Evolutionary conservation across 1,140 invertebrate species (phyloP).

Genomic region (Apis florea): DNA sequence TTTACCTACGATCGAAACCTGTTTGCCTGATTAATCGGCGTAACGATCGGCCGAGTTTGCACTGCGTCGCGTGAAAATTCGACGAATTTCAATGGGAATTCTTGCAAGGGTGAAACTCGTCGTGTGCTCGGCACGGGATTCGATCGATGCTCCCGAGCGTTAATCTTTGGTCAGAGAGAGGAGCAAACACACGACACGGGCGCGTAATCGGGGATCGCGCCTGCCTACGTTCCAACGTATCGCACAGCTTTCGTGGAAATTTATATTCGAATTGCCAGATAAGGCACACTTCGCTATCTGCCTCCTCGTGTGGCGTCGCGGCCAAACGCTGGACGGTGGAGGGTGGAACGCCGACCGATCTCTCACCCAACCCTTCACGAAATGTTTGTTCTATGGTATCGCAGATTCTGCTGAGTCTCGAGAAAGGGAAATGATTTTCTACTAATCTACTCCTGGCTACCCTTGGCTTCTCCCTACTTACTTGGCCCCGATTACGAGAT

Average conservation of each 20-base stretch:
- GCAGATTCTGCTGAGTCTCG: constrained; percentile 60
- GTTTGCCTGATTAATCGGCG: constrained; percentile 9
- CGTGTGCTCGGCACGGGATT: constrained; percentile 11
- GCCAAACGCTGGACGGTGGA: constrained; percentile 47
- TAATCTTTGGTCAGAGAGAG: constrained; percentile 64
- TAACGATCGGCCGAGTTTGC: neutral
- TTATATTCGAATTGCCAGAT: constrained; percentile 66
- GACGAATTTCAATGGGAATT: neutral
- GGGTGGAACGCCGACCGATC: constrained; percentile 15
- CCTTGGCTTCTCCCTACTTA: neutral
- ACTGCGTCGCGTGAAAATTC: neutral
- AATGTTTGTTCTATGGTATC: constrained; percentile 62
- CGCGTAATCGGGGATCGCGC: constrained; percentile 62
- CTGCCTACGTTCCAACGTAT: constrained; percentile 51
- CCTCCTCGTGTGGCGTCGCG: constrained; percentile 49
- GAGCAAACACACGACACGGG: constrained; percentile 58
- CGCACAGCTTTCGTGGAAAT: constrained; percentile 59
- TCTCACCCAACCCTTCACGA: constrained; percentile 20
- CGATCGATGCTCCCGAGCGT: constrained; percentile 44
- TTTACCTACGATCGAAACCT: constrained; percentile 17
- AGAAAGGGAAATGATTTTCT: constrained; percentile 60
- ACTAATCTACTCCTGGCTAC: constrained; percentile 49
- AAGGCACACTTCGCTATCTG: constrained; percentile 64
- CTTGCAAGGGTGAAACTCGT: neutral
- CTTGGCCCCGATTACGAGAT: constrained; percentile 31